Conservation (phyloP, 2,888 invertebrate genomes). For the Lasius platythorax region DNA sequence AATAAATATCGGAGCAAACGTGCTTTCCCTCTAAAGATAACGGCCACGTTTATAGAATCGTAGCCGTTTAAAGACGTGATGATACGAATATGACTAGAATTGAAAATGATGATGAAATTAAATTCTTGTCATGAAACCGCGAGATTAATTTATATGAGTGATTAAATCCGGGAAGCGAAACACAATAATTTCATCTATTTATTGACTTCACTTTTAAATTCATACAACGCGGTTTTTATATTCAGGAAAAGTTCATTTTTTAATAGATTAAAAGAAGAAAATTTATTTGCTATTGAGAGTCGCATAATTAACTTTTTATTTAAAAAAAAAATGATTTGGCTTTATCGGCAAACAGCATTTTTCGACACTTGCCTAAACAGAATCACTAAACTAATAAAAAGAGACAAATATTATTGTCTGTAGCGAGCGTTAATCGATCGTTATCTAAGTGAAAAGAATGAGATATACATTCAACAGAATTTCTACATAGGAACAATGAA, state of each 20-base stretch:
- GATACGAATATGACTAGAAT: conserved; percentile 46
- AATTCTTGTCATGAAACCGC: conserved; percentile 53
- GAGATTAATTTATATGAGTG: conserved; percentile 58
- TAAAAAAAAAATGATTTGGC: conserved; percentile 45
- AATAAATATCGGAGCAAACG: conserved; percentile 39
- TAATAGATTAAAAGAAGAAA: conserved; percentile 44
- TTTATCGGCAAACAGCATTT: conserved; percentile 61
- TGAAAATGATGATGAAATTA: conserved; percentile 48
- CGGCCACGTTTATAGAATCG: not conserved
- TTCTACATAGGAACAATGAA: conserved; percentile 34
- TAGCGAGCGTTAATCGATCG: not conserved
- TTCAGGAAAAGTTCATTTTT: conserved; percentile 5
- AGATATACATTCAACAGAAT: conserved; percentile 2
- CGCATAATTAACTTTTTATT: conserved; percentile 75
- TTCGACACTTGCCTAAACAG: conserved; percentile 68
- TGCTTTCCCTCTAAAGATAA: conserved; percentile 50
- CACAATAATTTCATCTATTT: conserved; percentile 56
- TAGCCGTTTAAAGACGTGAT: conserved; percentile 43
- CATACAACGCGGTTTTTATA: not conserved
- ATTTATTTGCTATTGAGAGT: conserved; percentile 52
- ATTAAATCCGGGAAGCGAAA: conserved; percentile 39
- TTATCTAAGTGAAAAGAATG: conserved; percentile 7
- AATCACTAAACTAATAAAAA: conserved; percentile 8
- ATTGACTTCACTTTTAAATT: conserved; percentile 49
- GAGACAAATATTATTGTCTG: not conserved